A percentile compares a stretch with the other conserved stretches of the same genome.
Conservation (phyloP, 2,797 vertebrate species). For the Hydrophis major region DNA sequence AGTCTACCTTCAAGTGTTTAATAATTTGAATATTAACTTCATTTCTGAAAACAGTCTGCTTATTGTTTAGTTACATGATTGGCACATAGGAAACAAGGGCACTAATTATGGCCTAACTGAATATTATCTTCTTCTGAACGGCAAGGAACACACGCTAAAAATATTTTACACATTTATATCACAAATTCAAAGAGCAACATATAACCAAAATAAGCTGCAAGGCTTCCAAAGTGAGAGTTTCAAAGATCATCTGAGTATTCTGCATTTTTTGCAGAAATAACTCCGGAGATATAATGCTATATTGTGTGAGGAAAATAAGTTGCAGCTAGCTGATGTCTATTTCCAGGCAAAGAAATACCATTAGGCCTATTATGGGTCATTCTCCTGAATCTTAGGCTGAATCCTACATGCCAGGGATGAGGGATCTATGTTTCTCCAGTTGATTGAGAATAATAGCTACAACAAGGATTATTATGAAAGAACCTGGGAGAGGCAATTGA, state of each 20-base stretch:
- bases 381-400: background rate
- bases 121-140: background rate
- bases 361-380: background rate
- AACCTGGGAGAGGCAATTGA: background rate
- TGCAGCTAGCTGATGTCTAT: background rate
- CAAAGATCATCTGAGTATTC: background rate
- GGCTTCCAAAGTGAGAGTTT: background rate
- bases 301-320: background rate
- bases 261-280: background rate
- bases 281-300: background rate
- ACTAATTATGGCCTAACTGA: background rate
- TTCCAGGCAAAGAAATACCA: background rate
- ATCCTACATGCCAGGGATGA: background rate
- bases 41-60: background rate
- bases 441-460: background rate
- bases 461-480: background rate
- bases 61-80: background rate
- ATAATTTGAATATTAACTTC: background rate
- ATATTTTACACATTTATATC: background rate
- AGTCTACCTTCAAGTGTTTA: background rate
- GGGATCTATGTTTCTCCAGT: background rate
- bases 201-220: background rate
- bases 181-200: background rate
- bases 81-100: conserved; percentile 14
- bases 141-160: background rate